A percentile compares a stretch with the other conserved stretches of the same genome.
phyloP scores from a whole-genome alignment of 2,797 vertebrate species.

The Astyanax mexicanus region DNA sequence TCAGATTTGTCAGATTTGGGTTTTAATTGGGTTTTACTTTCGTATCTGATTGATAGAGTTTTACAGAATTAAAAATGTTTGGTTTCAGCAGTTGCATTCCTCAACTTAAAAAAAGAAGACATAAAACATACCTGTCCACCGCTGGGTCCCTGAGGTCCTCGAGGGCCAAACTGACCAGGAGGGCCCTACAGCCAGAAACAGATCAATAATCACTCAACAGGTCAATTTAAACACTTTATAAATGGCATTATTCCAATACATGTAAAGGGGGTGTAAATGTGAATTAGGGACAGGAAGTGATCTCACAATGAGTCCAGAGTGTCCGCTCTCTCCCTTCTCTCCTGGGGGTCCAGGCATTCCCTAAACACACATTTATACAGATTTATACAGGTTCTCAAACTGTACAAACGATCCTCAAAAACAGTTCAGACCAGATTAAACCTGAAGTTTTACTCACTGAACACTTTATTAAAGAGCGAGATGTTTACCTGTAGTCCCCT shows the following conservation, averaged over 20 bases:
- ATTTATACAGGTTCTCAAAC: neutral
- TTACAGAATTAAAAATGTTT: no score
- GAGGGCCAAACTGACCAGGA: slow-evolving; percentile 91
- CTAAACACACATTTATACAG: slow-evolving; percentile 71
- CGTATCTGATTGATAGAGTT: no score
- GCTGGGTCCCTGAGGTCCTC: slow-evolving; percentile 86
- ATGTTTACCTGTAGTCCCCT: slow-evolving; percentile 90
- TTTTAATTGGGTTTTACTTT: no score
- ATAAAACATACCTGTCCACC: slow-evolving; percentile 72
- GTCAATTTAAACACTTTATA: neutral
- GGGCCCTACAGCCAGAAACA: slow-evolving; percentile 82
- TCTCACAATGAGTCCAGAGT: slow-evolving; percentile 92
- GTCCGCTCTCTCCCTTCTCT: slow-evolving; percentile 97
- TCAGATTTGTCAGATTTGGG: no score
- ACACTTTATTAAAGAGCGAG: no score
- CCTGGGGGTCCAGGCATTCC: slow-evolving; percentile 94
- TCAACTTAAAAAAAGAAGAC: no score
- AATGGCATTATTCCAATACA: neutral
- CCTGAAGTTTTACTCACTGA: no score
- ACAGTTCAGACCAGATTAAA: no score
- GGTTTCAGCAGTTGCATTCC: no score
- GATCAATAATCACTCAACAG: neutral
- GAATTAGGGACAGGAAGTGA: slow-evolving; percentile 21
- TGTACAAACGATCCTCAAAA: neutral
- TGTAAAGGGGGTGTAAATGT: neutral